Evolutionary conservation across 2,888 invertebrate species (phyloP), one percentile per base, ranked within the genome.

Genomic region (Metopia argyrocephala): DNA sequence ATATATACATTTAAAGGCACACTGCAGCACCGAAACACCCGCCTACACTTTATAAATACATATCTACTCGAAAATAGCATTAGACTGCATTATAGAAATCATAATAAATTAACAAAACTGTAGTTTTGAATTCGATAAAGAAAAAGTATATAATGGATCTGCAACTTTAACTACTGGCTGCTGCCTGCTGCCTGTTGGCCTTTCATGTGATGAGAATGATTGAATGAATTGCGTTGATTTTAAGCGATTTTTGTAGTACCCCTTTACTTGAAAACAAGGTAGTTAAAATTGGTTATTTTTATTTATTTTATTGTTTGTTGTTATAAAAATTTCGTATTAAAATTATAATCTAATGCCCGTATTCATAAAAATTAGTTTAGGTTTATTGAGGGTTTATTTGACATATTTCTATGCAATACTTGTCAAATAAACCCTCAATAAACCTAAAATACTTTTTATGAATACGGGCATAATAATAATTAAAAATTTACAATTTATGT

Each of bases 231-330:
- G 46, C 18, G n/a, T n/a, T n/a, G n/a, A n/a, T n/a, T n/a, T n/a
- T n/a, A n/a, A n/a, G n/a, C n/a, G n/a, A 38, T 38, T 3, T 38
- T 38, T 38, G 38, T 38, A 38, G 38, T 4, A 3, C 38, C 12
- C 38, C 6, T 15, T 4, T 38, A 15, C 38, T 38, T 38, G 38
- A 38, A 12, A 5, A 3, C 38, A 38, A 78, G 78, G 78, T 78
- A 78, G 78, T 68, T 78, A 66, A 59, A 78, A 66, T 59, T 76
- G 69, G 9, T 52, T 69, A 48, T 74, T 48, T 54, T 59, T 70
- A 1, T 31, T 38, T 38, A 12, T 38, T 15, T 7, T 23, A 27
- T 56, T 48, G 18, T 25, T 56, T 54, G 25, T 15, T 25, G 4
- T 54, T 54, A 27, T 25, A 25, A n/a, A 12, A 64, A 15, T 31